These are phyloP conservation scores for Hafferia zeledoni DNA, from an alignment of 2,797 vertebrate genomes.

Conservation along the genomic window DNA sequence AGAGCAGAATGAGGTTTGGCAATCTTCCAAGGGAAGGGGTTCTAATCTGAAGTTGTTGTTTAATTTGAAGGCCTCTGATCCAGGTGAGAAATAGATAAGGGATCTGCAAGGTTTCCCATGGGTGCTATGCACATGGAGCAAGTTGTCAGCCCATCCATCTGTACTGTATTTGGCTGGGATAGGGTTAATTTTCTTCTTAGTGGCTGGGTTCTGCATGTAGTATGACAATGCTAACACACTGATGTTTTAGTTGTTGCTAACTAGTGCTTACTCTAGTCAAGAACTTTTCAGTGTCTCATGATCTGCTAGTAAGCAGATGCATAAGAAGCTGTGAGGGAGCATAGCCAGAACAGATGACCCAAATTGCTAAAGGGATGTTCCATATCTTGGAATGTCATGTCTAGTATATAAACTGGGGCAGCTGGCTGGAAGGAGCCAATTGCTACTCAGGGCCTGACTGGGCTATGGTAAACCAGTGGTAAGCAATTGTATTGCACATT, in stretches of 20 bases:
- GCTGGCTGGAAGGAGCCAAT: background rate
- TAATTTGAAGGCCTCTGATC: background rate
- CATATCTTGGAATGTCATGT: no score
- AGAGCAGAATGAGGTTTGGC: background rate
- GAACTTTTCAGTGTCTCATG: background rate
- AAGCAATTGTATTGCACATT: background rate
- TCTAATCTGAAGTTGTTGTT: background rate
- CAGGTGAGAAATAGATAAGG: background rate
- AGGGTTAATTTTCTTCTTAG: background rate
- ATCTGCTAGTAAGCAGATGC: background rate
- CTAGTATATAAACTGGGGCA: background rate
- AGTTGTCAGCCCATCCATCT: background rate
- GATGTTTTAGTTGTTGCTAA: background rate
- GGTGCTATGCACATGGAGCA: fast-evolving
- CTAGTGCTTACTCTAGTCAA: background rate
- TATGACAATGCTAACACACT: fast-evolving
- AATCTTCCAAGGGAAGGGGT: background rate
- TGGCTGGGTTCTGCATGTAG: background rate
- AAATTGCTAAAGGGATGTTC: background rate
- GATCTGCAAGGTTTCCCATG: background rate
- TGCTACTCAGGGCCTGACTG: background rate
- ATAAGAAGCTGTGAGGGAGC: background rate
- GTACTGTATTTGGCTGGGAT: background rate
- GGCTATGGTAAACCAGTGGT: fast-evolving
- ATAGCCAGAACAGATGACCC: background rate